phyloP scores from a whole-genome alignment of 2,888 invertebrate species.

The Pyralis farinalis region DNA sequence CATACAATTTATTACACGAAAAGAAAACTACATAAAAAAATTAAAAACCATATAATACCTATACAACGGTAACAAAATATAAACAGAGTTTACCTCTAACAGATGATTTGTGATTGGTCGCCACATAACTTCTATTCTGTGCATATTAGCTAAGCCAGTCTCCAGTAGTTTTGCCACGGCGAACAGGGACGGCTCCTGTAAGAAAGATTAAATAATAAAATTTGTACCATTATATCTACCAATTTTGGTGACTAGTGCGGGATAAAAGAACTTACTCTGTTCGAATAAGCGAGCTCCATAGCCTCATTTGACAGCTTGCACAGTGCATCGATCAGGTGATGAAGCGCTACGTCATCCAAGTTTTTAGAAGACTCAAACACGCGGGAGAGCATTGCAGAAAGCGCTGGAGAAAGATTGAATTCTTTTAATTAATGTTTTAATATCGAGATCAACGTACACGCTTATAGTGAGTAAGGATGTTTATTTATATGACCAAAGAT shows the following conservation, averaged over 20 bases:
- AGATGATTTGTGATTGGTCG: constrained; percentile 96
- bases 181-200: constrained; percentile 96
- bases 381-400: constrained; percentile 94
- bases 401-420: constrained; percentile 52
- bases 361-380: constrained; percentile 97
- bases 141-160: constrained; percentile 96
- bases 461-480: too few relatives aligned
- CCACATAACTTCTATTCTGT: constrained; percentile 96
- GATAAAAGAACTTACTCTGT: constrained; percentile 83
- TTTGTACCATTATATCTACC: too few relatives aligned
- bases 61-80: too few relatives aligned
- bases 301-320: constrained; percentile 98
- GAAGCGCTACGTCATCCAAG: constrained; percentile 95
- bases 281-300: constrained; percentile 97
- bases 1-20: too few relatives aligned
- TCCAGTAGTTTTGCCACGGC: constrained; percentile 99
- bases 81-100: constrained; percentile 83
- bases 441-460: too few relatives aligned
- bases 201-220: constrained; percentile 13
- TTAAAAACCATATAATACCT: too few relatives aligned
- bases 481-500: too few relatives aligned
- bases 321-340: constrained; percentile 97
- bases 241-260: too few relatives aligned
- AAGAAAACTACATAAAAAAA: too few relatives aligned
- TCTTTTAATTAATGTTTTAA: neutral